A percentile compares a stretch with the other conserved stretches of the same genome.
These are phyloP conservation scores for Ephialtes manifestator DNA, from an alignment of 2,888 invertebrate species.

Conservation along the genomic window DNA sequence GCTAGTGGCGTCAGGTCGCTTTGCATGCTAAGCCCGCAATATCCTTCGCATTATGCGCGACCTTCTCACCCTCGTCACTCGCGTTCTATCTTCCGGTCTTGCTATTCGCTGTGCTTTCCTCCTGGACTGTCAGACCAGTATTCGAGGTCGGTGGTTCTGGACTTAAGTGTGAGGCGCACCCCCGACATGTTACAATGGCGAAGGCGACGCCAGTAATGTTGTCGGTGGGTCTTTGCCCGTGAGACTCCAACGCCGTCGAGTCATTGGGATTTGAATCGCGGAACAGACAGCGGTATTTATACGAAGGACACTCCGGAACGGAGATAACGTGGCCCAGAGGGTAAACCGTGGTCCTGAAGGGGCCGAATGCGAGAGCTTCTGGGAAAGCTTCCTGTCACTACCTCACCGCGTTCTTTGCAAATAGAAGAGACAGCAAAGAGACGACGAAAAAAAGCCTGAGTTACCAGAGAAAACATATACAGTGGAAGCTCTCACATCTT, in stretches of 20 bases:
- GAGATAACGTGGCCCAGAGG: not conserved
- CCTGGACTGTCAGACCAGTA: slow-evolving; percentile 13
- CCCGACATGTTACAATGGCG: slow-evolving; percentile 9
- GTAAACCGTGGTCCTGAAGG: not conserved
- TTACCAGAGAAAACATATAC: slow-evolving; percentile 1
- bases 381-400: slow-evolving; percentile 15
- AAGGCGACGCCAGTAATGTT: slow-evolving; percentile 23
- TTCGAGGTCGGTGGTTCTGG: slow-evolving; percentile 15
- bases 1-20: slow-evolving; percentile 48
- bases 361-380: not conserved
- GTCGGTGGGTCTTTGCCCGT: slow-evolving; percentile 12
- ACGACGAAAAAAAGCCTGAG: slow-evolving; percentile 5
- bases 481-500: too few species aligned
- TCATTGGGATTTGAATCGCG: slow-evolving; percentile 38
- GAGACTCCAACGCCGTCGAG: slow-evolving; percentile 3
- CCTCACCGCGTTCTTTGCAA: not conserved
- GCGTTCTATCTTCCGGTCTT: slow-evolving; percentile 46
- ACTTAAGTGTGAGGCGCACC: slow-evolving; percentile 2
- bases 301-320: not conserved
- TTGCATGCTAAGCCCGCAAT: slow-evolving; percentile 67
- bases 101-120: slow-evolving; percentile 29
- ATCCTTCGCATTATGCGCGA: slow-evolving; percentile 60
- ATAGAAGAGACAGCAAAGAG: slow-evolving; percentile 20
- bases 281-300: slow-evolving; percentile 29
- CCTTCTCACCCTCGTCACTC: slow-evolving; percentile 47